phyloP scores from a whole-genome alignment of 2,797 vertebrate species.

The Pangasius larnaudii region DNA sequence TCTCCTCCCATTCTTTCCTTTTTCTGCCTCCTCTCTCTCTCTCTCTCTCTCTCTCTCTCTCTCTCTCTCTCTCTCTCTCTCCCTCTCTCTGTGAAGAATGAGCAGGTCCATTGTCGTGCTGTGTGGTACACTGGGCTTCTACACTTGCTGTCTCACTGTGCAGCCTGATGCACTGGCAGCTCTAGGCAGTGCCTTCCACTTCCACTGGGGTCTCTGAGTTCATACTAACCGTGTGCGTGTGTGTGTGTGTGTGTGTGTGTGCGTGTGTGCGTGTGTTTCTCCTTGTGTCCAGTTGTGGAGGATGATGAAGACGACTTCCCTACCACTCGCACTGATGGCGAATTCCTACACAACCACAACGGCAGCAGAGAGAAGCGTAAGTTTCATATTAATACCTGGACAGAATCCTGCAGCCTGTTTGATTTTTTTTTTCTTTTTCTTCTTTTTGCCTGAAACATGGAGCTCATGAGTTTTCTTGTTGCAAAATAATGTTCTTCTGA shows the following conservation, averaged over 20 bases:
- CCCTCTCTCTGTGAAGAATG: slow-evolving; percentile 56
- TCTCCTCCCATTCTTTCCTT: background rate
- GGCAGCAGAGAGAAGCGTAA: slow-evolving; percentile 95
- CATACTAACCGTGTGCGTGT: slow-evolving; percentile 21
- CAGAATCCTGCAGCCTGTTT: background rate
- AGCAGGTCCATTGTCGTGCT: slow-evolving; percentile 70
- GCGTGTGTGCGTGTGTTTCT: slow-evolving; percentile 16
- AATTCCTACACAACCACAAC: slow-evolving; percentile 89
- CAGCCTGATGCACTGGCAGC: slow-evolving; percentile 28
- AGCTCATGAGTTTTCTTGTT: background rate
- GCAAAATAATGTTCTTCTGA: background rate
- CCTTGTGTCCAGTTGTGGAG: slow-evolving; percentile 80
- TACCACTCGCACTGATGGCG: slow-evolving; percentile 84
- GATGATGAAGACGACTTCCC: slow-evolving; percentile 96
- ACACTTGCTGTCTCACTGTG: slow-evolving; percentile 54
- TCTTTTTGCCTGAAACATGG: background rate
- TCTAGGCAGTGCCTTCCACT: slow-evolving; percentile 44
- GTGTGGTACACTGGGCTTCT: slow-evolving; percentile 52
- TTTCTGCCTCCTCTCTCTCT: background rate
- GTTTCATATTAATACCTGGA: slow-evolving; percentile 58
- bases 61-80: background rate
- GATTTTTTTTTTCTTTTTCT: too few species aligned
- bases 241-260: background rate
- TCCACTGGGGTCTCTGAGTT: slow-evolving; percentile 36
- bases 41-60: too few species aligned